Percentiles rank a stretch among this genome's conserved stretches.
Conservation (phyloP, 1,140 invertebrate species). For the Luehdorfia chinensis region DNA sequence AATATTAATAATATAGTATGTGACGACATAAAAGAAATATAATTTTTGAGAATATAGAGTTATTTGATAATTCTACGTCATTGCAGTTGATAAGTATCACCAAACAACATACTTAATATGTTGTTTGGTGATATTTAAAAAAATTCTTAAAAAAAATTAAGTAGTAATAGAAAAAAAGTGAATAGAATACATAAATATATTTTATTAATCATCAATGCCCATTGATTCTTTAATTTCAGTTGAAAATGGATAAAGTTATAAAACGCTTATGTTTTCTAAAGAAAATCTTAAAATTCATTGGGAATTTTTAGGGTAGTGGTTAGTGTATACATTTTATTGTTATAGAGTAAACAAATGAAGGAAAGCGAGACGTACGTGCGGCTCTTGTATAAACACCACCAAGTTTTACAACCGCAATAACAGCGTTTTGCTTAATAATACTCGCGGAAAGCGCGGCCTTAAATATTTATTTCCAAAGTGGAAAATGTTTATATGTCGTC, state of each 20-base stretch:
- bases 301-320: background rate
- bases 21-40: too few species aligned
- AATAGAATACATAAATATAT: too few species aligned
- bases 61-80: too few species aligned
- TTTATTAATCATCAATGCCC: too few species aligned
- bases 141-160: too few species aligned
- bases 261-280: background rate
- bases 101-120: too few species aligned
- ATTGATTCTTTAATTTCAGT: too few species aligned
- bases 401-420: slow-evolving; percentile 20
- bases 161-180: too few species aligned
- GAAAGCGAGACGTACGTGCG: slow-evolving; percentile 1
- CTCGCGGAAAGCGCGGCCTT: background rate
- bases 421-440: background rate
- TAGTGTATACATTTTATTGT: slow-evolving; percentile 16
- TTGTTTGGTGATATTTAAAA: too few species aligned
- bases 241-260: background rate
- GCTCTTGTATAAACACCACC: slow-evolving; percentile 10
- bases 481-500: background rate
- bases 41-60: too few species aligned
- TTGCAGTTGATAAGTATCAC: too few species aligned
- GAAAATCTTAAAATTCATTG: slow-evolving; percentile 6
- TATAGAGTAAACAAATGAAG: slow-evolving; percentile 19
- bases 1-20: too few species aligned
- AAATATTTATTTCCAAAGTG: slow-evolving; percentile 1